phyloP scores from a whole-genome alignment of 2,888 invertebrate species.

The Craniophora ligustri region DNA sequence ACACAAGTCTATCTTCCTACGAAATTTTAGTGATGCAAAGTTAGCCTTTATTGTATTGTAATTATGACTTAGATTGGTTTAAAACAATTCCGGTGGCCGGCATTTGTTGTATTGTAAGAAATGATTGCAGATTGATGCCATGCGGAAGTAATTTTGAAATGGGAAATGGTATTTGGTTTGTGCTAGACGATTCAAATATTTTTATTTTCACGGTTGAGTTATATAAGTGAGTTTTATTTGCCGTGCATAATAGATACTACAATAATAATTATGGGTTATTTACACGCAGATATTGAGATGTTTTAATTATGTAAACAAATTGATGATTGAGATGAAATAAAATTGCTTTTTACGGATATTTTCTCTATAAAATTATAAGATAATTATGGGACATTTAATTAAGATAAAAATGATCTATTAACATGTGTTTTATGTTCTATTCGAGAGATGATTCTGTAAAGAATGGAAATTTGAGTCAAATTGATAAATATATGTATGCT shows the following conservation, averaged over 20 bases:
- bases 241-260: not conserved
- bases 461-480: too few species aligned
- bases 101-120: constrained; percentile 39
- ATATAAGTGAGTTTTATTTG: constrained; percentile 29
- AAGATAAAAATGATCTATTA: too few species aligned
- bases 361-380: too few species aligned
- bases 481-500: too few species aligned
- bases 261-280: too few species aligned
- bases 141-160: constrained; percentile 52
- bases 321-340: too few species aligned
- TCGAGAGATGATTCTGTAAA: too few species aligned
- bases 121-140: constrained; percentile 31
- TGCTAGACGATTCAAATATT: constrained; percentile 25
- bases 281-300: too few species aligned
- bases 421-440: too few species aligned
- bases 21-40: constrained; percentile 2
- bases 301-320: too few species aligned
- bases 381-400: too few species aligned
- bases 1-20: constrained; percentile 30
- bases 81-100: not conserved
- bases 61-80: not conserved
- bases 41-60: not conserved
- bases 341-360: too few species aligned
- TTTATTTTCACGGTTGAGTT: constrained; percentile 36
- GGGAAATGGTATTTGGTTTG: constrained; percentile 44